Evolutionary conservation across 2,113 vertebrate species (phyloP).

Genomic region (Tichodroma muraria): DNA sequence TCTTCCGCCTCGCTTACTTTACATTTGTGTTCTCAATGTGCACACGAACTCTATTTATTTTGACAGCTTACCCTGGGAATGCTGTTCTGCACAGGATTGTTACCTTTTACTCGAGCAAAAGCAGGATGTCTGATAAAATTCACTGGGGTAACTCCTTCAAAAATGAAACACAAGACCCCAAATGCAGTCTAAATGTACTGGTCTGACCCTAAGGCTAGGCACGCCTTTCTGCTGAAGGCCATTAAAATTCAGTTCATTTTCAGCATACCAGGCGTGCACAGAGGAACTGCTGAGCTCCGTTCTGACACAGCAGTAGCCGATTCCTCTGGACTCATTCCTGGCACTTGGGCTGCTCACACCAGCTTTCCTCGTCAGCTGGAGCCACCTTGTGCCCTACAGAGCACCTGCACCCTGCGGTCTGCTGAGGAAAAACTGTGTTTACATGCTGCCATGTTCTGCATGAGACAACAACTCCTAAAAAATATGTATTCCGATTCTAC

Average conservation of each 20-base stretch:
- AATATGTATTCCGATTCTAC: neutral
- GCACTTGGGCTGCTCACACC: neutral
- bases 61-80: neutral
- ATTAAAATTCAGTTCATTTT: no score
- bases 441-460: neutral
- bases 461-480: neutral
- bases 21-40: neutral
- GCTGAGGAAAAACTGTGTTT: rapidly evolving
- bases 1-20: neutral
- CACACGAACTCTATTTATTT: neutral
- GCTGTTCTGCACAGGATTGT: neutral
- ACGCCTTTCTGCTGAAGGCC: no score
- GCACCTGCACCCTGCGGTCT: conserved; percentile 39
- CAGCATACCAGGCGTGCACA: neutral
- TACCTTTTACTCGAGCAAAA: neutral
- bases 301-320: neutral
- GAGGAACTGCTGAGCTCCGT: neutral
- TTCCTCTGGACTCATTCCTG: neutral
- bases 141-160: neutral
- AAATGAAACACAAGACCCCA: neutral
- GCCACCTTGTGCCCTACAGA: conserved; percentile 70
- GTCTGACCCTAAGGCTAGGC: neutral
- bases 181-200: neutral
- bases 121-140: neutral
- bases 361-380: conserved; percentile 52